Conservation (phyloP, 2,113 vertebrate species). For the Crotalus helleri region DNA sequence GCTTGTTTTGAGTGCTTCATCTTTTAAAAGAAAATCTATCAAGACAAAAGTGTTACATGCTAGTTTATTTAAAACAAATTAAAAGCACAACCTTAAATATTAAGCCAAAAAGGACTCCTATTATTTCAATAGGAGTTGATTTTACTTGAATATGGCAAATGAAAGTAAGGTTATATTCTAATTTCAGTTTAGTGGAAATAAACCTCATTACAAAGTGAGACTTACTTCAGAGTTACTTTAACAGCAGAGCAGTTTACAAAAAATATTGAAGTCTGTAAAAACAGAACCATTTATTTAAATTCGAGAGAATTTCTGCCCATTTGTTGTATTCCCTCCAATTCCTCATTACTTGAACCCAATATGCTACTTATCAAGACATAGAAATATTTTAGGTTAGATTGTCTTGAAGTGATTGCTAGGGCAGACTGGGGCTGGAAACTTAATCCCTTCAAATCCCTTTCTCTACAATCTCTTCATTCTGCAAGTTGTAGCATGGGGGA, state of each 20-base stretch:
- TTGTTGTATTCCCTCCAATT: not conserved
- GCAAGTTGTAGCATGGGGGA: not conserved
- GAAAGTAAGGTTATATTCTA: not conserved
- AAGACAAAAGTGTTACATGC: not conserved
- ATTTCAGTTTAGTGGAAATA: not conserved
- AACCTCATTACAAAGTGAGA: not conserved
- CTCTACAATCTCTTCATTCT: not conserved
- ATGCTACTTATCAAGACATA: not conserved
- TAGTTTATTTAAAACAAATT: not conserved
- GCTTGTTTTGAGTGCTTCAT: conserved; percentile 85
- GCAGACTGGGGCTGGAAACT: not conserved
- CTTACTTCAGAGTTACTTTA: not conserved
- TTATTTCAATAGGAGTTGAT: not conserved
- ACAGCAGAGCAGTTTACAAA: not conserved
- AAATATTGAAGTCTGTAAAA: not conserved
- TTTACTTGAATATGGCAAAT: not conserved
- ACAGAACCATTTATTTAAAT: not conserved
- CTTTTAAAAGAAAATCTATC: conserved; percentile 62
- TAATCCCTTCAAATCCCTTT: not conserved
- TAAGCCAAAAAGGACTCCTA: not conserved
- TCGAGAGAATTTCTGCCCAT: no score
- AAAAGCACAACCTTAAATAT: not conserved
- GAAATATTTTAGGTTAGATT: not conserved
- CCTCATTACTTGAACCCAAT: not conserved
- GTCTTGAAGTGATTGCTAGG: not conserved